These are phyloP conservation scores for Mixornis gularis DNA, from an alignment of 2,113 vertebrate genomes.

Conservation along the genomic window DNA sequence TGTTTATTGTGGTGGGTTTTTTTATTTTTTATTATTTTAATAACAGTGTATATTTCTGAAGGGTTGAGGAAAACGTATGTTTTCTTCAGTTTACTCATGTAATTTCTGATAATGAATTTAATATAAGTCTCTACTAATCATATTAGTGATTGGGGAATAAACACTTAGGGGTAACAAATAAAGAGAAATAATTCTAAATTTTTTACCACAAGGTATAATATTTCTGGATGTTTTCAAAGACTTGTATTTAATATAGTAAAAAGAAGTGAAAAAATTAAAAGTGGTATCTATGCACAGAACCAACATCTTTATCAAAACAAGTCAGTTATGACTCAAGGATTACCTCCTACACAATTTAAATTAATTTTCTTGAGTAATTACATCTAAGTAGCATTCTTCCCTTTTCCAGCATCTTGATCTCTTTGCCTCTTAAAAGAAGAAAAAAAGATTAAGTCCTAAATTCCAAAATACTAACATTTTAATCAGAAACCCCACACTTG, in stretches of 20 bases:
- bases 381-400: background rate
- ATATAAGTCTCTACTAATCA: background rate
- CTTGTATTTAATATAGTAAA: background rate
- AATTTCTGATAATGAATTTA: background rate
- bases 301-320: background rate
- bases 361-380: constrained; percentile 17
- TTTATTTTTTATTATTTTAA: background rate
- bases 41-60: background rate
- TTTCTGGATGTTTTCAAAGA: background rate
- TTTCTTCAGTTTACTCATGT: background rate
- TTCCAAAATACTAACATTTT: background rate
- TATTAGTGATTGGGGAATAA: background rate
- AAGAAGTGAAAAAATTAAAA: background rate
- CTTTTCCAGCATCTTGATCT: background rate
- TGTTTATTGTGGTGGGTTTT: background rate
- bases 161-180: background rate
- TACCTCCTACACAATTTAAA: constrained; percentile 1
- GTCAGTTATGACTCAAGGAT: background rate
- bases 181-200: background rate
- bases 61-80: background rate
- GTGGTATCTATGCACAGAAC: background rate
- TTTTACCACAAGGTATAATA: background rate
- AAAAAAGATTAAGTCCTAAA: background rate
- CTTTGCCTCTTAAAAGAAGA: background rate
- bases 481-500: background rate